phyloP scores from a whole-genome alignment of 1,140 invertebrate genomes.

The Philotrypesis tridentata region DNA sequence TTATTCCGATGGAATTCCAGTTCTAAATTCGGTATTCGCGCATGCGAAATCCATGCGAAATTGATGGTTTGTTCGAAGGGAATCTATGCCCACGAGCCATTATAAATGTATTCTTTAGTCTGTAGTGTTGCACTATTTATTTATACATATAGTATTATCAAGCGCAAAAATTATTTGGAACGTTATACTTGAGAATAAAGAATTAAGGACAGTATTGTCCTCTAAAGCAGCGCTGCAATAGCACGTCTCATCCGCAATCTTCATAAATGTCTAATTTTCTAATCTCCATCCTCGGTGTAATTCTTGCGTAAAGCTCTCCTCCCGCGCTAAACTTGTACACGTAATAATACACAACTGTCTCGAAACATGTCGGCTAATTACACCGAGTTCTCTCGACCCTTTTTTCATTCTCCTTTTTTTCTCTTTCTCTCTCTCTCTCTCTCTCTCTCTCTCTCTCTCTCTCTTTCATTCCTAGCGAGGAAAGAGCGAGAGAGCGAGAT shows the following conservation, averaged over 20 bases:
- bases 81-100: too few species aligned
- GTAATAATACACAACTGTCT: constrained; percentile 34
- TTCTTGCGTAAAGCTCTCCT: constrained; percentile 10
- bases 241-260: constrained; percentile 7
- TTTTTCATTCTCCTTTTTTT: constrained; percentile 1
- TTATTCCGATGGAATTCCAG: not conserved
- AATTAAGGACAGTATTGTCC: not conserved
- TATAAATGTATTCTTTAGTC: too few species aligned
- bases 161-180: too few species aligned
- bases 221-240: not conserved
- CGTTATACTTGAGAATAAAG: too few species aligned
- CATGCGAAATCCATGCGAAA: not conserved
- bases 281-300: constrained; percentile 16
- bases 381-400: constrained; percentile 13
- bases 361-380: constrained; percentile 36
- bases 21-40: not conserved
- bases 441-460: not conserved
- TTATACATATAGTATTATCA: too few species aligned
- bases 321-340: constrained; percentile 3
- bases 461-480: not conserved
- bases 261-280: constrained; percentile 38
- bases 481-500: too few species aligned
- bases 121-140: too few species aligned
- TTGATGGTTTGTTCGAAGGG: too few species aligned
- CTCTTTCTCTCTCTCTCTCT: too few species aligned